A percentile compares a stretch with the other conserved stretches of the same genome.
phyloP scores from a whole-genome alignment of 2,888 invertebrate species.

The Tetranychus piercei region DNA sequence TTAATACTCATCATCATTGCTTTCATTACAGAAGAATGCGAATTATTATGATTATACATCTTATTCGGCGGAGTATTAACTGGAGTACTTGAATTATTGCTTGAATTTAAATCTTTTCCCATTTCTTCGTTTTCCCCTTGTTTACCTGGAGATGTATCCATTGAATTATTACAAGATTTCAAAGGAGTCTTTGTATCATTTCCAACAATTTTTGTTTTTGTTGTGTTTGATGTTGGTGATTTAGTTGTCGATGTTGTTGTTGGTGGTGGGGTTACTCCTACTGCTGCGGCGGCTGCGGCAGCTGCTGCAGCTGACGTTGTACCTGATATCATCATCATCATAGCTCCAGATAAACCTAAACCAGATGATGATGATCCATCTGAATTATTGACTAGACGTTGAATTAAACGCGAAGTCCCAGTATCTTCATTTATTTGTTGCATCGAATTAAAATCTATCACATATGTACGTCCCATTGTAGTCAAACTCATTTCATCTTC shows the following conservation, averaged over 20 bases:
- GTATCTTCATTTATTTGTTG: slow-evolving; percentile 97
- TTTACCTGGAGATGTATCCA: too few relatives aligned
- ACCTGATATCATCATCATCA: not conserved
- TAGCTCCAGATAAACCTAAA: not conserved
- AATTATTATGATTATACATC: not conserved
- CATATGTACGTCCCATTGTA: slow-evolving; percentile 78
- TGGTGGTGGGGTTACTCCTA: not conserved
- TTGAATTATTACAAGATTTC: too few relatives aligned
- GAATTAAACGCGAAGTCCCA: slow-evolving; percentile 77
- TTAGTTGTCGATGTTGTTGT: not conserved
- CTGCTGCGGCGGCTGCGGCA: not conserved
- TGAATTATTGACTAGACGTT: slow-evolving; percentile 44
- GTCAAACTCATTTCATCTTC: slow-evolving; percentile 88
- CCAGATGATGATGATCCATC: slow-evolving; percentile 26
- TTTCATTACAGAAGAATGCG: not conserved
- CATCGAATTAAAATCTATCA: slow-evolving; percentile 89
- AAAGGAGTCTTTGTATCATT: not conserved
- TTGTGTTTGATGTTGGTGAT: not conserved
- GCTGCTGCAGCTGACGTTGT: not conserved
- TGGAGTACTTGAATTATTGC: too few relatives aligned
- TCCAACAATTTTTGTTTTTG: too few relatives aligned
- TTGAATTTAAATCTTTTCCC: too few relatives aligned
- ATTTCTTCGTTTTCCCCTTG: too few relatives aligned
- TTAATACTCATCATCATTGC: not conserved
- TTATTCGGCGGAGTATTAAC: too few relatives aligned